Conservation (phyloP, 1,140 invertebrate genomes). For the Gryon sp. region DNA sequence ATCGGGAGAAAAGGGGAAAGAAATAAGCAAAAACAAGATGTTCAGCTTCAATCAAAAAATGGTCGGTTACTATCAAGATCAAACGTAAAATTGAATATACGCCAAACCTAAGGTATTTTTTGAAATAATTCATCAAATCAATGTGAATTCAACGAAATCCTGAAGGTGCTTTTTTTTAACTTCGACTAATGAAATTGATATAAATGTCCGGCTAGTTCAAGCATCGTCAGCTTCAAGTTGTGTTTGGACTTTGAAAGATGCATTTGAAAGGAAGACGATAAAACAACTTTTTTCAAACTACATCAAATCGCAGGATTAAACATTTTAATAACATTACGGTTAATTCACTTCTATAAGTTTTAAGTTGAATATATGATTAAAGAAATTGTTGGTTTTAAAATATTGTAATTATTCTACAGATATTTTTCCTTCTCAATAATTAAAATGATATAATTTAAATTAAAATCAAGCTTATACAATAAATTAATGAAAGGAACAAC, state of each 20-base stretch:
- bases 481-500: too few species aligned
- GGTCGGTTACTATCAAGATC: conserved; percentile 58
- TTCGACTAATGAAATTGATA: conserved; percentile 20
- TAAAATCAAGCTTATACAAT: too few species aligned
- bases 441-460: too few species aligned
- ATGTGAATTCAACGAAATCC: not conserved
- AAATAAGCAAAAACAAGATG: conserved; percentile 26
- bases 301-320: not conserved
- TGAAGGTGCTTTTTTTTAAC: conserved; percentile 7
- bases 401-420: too few species aligned
- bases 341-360: too few species aligned
- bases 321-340: not conserved
- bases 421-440: too few species aligned
- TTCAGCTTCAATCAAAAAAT: conserved; percentile 26
- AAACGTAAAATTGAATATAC: conserved; percentile 47
- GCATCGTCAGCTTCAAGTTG: conserved; percentile 1
- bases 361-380: too few species aligned
- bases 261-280: not conserved
- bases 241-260: not conserved
- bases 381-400: too few species aligned
- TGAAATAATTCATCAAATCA: conserved; percentile 39
- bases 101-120: conserved; percentile 12
- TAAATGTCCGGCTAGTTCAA: conserved; percentile 5
- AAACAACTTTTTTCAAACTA: conserved; percentile 12
- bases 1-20: conserved; percentile 5